Evolutionary conservation across 2,888 invertebrate genomes (phyloP), one percentile per base, ranked within the genome.

Genomic region (Ferdinandea cuprea): DNA sequence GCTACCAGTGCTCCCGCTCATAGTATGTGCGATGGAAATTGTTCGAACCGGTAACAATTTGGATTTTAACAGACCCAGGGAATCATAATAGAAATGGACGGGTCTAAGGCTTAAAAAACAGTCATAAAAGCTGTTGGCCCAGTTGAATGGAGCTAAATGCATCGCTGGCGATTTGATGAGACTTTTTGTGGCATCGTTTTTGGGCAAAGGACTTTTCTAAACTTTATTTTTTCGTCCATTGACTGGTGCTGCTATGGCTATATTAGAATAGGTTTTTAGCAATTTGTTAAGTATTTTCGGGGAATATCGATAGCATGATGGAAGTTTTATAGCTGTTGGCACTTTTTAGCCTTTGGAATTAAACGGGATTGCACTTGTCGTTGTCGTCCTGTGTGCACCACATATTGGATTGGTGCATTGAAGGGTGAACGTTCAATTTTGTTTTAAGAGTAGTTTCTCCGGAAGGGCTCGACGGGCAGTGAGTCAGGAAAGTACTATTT

Each of bases 71-170:
- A 74, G 58, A 71, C 80, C 48, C 44, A 1, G 69, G 37, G 50
- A 74, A 69, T 71, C 50, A 76, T 76, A 65, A 81, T 71, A 81
- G 69, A 65, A 76, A 76, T 76, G 44, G 65, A 66, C 37, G 32
- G 32, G 11, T 81, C 46, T 58, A 58, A 58, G 25, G 15, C 5
- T 11, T 15, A n/a, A 37, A 66, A 66, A 72, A 54, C 40, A 32
- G 21, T 46, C 1, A 17, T 30, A 6, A 13, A 32, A 59, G 40
- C 17, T 19, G 25, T 25, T 25, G 5, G 11, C 9, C 25, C 15
- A 37, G 46, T 54, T n/a, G 35, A 15, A 37, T 32, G 50, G 11
- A 50, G 9, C 78, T 79, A 52, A 79, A 79, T 66, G 73, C 73
- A 79, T 73, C 32, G 72, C 25, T 65, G 52, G 59, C 78, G 32